Evolutionary conservation across 2,888 invertebrate genomes (phyloP).

Genomic region (Elgonia sp.): DNA sequence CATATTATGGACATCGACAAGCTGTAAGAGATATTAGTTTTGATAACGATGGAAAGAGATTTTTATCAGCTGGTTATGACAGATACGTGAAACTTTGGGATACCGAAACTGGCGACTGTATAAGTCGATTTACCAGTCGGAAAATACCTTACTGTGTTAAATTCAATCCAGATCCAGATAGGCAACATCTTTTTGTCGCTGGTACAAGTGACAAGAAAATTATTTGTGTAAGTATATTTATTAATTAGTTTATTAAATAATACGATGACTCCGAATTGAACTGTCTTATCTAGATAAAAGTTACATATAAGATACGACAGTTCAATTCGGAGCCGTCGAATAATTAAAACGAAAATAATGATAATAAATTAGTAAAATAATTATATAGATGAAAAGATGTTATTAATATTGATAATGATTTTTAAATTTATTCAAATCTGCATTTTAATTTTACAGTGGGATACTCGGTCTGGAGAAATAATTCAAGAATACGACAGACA

Average conservation of each 20-base stretch:
- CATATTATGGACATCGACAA: slow-evolving; percentile 98
- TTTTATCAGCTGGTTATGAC: slow-evolving; percentile 98
- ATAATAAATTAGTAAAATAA: too few species aligned
- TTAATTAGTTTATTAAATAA: not conserved
- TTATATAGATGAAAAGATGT: too few species aligned
- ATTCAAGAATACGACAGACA: slow-evolving; percentile 99
- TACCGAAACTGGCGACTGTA: slow-evolving; percentile 97
- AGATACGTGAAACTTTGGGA: slow-evolving; percentile 99
- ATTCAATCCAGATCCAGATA: slow-evolving; percentile 98
- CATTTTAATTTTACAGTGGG: slow-evolving; percentile 92
- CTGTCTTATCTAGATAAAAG: too few species aligned
- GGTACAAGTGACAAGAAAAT: slow-evolving; percentile 99
- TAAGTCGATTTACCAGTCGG: slow-evolving; percentile 96
- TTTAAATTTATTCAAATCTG: not conserved
- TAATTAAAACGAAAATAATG: too few species aligned
- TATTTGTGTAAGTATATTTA: slow-evolving; percentile 83
- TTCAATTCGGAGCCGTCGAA: too few species aligned
- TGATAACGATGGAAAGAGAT: slow-evolving; percentile 96
- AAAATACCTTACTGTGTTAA: slow-evolving; percentile 99
- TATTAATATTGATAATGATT: not conserved
- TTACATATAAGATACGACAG: too few species aligned
- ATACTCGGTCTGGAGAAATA: slow-evolving; percentile 96
- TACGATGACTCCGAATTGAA: too few species aligned
- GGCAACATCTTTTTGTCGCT: slow-evolving; percentile 98
- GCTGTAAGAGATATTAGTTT: slow-evolving; percentile 98